Evolutionary conservation across 53 echinoderm and acorn worm genomes (phyloP).

Genomic region (Actinopyga echinites): DNA sequence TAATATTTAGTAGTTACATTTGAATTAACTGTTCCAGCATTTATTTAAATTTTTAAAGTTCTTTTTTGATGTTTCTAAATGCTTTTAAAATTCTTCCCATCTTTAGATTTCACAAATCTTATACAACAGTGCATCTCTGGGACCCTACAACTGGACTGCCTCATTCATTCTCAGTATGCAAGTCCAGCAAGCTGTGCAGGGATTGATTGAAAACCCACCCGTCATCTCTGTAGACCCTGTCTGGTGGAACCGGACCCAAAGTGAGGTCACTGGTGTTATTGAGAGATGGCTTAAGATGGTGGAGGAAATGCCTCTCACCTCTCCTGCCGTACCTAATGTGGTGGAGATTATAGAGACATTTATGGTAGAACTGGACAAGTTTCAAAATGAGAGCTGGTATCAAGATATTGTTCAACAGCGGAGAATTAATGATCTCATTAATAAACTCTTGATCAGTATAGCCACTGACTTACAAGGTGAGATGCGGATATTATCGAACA

Average conservation of each 20-base stretch:
- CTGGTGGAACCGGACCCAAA: conserved; percentile 41
- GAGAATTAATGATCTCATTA: too few species aligned
- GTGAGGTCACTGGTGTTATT: neutral
- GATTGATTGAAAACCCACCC: conserved; percentile 33
- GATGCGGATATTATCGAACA: too few species aligned
- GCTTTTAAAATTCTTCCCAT: too few species aligned
- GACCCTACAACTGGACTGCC: conserved; percentile 65
- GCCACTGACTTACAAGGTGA: too few species aligned
- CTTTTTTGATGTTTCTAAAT: too few species aligned
- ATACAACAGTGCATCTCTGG: conserved; percentile 39
- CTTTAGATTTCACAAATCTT: conserved; percentile 36
- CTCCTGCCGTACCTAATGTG: neutral
- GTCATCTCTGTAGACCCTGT: conserved; percentile 41
- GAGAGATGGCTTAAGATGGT: neutral
- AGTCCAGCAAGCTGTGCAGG: conserved; percentile 20
- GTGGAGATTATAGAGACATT: too few species aligned
- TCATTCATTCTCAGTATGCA: conserved; percentile 33
- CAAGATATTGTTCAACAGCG: too few species aligned
- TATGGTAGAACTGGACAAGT: too few species aligned
- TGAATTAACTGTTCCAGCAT: neutral
- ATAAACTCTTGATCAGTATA: too few species aligned
- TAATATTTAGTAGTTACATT: too few species aligned
- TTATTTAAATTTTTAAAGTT: neutral
- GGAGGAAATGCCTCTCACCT: neutral
- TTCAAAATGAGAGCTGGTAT: too few species aligned